These are phyloP conservation scores for Neoniphon sammara DNA, from an alignment of 2,797 vertebrate genomes.

Conservation along the genomic window DNA sequence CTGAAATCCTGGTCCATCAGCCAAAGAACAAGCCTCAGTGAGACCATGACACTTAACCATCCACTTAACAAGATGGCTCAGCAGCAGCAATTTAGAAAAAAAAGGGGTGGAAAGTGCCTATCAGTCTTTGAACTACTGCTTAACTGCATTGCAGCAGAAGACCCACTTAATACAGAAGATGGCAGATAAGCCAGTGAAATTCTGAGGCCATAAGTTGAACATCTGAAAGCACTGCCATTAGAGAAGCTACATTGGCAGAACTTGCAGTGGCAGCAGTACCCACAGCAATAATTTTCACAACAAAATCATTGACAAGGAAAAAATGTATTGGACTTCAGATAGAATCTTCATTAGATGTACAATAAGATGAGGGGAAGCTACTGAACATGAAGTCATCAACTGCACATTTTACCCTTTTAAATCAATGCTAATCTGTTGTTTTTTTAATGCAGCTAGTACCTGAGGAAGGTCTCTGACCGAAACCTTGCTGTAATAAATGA, in stretches of 20 bases:
- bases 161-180: conserved; percentile 65
- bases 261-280: neutral
- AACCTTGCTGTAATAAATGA: too few relatives aligned
- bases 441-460: neutral
- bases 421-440: neutral
- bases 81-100: conserved; percentile 61
- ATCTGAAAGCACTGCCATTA: conserved; percentile 29
- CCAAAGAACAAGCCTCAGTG: conserved; percentile 54
- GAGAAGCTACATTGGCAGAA: neutral
- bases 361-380: neutral
- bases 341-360: neutral
- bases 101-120: conserved; percentile 49
- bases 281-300: conserved; percentile 5
- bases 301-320: neutral
- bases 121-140: conserved; percentile 68
- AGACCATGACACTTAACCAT: conserved; percentile 66
- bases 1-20: conserved; percentile 47
- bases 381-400: neutral
- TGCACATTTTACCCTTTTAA: neutral
- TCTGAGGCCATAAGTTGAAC: conserved; percentile 37
- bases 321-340: neutral
- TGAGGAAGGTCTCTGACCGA: too few relatives aligned
- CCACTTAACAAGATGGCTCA: conserved; percentile 71
- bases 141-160: conserved; percentile 65
- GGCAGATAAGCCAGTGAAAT: conserved; percentile 58